phyloP scores from a whole-genome alignment of 2,797 vertebrate species.

The Rhinella marina region DNA sequence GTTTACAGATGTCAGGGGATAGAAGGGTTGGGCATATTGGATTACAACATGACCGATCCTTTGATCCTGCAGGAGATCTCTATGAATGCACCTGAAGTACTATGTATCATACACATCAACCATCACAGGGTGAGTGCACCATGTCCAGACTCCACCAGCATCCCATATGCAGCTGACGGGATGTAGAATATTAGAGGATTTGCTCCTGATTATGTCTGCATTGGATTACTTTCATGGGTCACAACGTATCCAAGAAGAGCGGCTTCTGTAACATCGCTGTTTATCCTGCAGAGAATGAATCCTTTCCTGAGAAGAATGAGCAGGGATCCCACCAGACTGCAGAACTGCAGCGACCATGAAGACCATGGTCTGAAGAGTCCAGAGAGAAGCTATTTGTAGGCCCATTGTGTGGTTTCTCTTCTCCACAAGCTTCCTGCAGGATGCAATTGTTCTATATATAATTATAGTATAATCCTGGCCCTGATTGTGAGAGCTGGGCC shows the following conservation, averaged over 20 bases:
- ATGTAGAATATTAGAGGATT: conserved; percentile 39
- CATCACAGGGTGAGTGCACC: background rate
- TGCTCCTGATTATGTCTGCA: conserved; percentile 32
- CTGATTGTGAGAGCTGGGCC: too few relatives aligned
- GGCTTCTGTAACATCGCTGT: background rate
- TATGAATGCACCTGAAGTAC: background rate
- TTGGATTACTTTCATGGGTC: conserved; percentile 50
- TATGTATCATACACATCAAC: background rate
- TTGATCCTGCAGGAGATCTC: background rate
- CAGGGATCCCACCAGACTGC: background rate
- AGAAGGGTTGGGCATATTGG: background rate
- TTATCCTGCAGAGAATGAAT: conserved; percentile 40
- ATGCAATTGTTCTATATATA: background rate
- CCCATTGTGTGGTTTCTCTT: background rate
- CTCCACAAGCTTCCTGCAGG: conserved; percentile 12
- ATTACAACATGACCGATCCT: too few relatives aligned
- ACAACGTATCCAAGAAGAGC: conserved; percentile 42
- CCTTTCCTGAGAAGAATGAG: conserved; percentile 5
- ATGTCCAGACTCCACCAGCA: background rate
- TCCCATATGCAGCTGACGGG: conserved; percentile 16
- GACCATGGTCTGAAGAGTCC: background rate
- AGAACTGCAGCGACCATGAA: background rate
- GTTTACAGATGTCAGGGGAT: too few relatives aligned
- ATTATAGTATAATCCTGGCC: background rate
- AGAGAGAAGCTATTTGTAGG: background rate